Evolutionary conservation across 2,888 invertebrate genomes (phyloP), one percentile per base, ranked within the genome.

Genomic region (Idaea dimidiata): DNA sequence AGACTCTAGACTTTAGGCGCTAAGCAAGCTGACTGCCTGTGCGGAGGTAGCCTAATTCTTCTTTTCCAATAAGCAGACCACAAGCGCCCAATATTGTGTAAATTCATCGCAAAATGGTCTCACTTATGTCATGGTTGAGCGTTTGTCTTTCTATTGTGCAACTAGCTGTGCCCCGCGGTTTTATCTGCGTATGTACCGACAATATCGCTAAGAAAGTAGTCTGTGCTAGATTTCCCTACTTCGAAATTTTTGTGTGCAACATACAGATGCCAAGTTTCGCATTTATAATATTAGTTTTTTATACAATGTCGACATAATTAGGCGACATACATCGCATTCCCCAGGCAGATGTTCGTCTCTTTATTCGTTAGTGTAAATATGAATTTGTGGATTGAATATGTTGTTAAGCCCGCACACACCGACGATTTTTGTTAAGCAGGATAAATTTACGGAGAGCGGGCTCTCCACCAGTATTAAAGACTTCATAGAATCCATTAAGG

Each of bases 11-110:
- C n/a, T n/a, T n/a, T n/a, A n/a, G n/a, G n/a, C n/a, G n/a, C n/a
- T 32, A 32, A 32, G 32, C 32, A 6, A 32, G 10, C 32, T n/a
- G 43, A 14, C 10, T 43, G 43, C 43, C 10, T 10, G 43, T 10
- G 43, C 43, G 43, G n/a, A n/a, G n/a, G n/a, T n/a, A n/a, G n/a
- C n/a, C n/a, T n/a, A n/a, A n/a, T n/a, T n/a, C 43, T 14, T 8
- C 14, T 43, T 5, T 7, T 43, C 43, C 43, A 14, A 14, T 10
- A 43, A 4, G 17, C 70, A 72, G 74, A 78, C 77, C 77, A 80
- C 81, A 81, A 24, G 80, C 79, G 82, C 79, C 68, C 77, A 76
- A 78, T 82, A 80, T 61, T 63, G 63, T 62, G 61, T 64, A 61
- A 60, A 61, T 32, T 54, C 61, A 61, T 59, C 59, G 56, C 58